Evolutionary conservation across 2,888 invertebrate species (phyloP).

Genomic region (Lomographa bimaculata): DNA sequence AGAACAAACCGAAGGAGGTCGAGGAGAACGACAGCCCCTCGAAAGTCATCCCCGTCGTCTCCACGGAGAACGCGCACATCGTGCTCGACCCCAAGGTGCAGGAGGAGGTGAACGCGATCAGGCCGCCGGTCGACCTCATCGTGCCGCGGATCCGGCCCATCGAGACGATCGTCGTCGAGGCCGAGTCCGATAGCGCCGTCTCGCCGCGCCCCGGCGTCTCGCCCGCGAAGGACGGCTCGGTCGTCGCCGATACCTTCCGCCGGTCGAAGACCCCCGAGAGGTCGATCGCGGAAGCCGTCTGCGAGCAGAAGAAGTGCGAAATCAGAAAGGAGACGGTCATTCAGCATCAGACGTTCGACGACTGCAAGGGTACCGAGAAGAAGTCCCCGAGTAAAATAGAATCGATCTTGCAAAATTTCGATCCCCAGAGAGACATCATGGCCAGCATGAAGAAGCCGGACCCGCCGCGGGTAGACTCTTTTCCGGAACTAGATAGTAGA

Average conservation of each 20-base stretch:
- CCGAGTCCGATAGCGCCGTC: slow-evolving; percentile 63
- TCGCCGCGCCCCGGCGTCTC: slow-evolving; percentile 53
- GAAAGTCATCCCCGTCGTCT: slow-evolving; percentile 71
- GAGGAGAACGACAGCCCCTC: slow-evolving; percentile 68
- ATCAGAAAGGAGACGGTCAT: slow-evolving; percentile 75
- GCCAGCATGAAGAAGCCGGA: slow-evolving; percentile 61
- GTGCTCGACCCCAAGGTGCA: slow-evolving; percentile 69
- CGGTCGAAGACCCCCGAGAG: slow-evolving; percentile 62
- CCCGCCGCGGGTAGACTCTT: slow-evolving; percentile 61
- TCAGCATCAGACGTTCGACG: slow-evolving; percentile 69
- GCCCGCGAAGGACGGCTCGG: slow-evolving; percentile 64
- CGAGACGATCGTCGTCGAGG: slow-evolving; percentile 72
- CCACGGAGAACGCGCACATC: slow-evolving; percentile 71
- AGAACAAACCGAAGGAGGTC: slow-evolving; percentile 63
- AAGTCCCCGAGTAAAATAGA: slow-evolving; percentile 72
- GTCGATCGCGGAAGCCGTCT: slow-evolving; percentile 39
- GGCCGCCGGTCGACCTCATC: slow-evolving; percentile 57
- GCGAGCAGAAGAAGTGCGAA: slow-evolving; percentile 65
- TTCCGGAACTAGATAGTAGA: slow-evolving; percentile 60
- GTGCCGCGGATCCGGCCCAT: slow-evolving; percentile 65
- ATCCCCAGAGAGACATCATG: slow-evolving; percentile 60
- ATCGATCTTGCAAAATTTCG: slow-evolving; percentile 64
- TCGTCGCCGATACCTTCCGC: slow-evolving; percentile 64
- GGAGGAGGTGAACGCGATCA: slow-evolving; percentile 52
- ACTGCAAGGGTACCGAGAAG: slow-evolving; percentile 59